Base-by-base conservation (phyloP, 2,113 vertebrate species). In the Malurus elegans region DNA sequence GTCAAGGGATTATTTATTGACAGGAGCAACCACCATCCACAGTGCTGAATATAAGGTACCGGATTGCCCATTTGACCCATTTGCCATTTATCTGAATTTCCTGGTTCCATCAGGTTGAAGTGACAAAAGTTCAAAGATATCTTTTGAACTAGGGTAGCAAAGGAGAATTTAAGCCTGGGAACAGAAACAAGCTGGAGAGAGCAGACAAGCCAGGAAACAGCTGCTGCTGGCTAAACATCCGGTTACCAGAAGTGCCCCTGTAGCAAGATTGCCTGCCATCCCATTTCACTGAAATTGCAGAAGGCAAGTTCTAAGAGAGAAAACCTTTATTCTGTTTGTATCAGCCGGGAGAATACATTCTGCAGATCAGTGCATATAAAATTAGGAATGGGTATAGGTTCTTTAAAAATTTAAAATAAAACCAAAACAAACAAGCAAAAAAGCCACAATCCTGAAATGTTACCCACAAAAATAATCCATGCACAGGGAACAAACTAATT, bases 121-220 rank as follows among this genome's bases (percentile, higher is more conserved):
- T 79, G 69, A 78, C 58, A 62, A 4, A 86, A 96, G 95, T 97
- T 98, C 96, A 98, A 96, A 97, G 88, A 76, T 92, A 92, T 83
- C 80, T 76, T 95, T 73, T 94, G 93, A 97, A 96, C 79, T 44
- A 84, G 38, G 38, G 28, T 54, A 88, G 69, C 60, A 42, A 62
- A 66, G 62, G 36, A 95, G 85, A 79, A 79, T 87, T 94, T 88
- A 83, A 79, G 92, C 91, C 94, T 94, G 95, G 96, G 93, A 97
- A 97, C 81, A 74, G 73, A 66, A 96, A 66, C 71, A 42, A 40
- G 74, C 57, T 89, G 32, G 34, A 50, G 56, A 91, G 29, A 75
- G 72, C 62, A 79, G 36, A 44, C 13, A 24, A 60, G 47, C 60
- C 92, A 92, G 95, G 93, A 97, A 96, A 95, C 88, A 94, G 89